Evolutionary conservation across 2,888 invertebrate species (phyloP).

Genomic region (Plebejus argus): DNA sequence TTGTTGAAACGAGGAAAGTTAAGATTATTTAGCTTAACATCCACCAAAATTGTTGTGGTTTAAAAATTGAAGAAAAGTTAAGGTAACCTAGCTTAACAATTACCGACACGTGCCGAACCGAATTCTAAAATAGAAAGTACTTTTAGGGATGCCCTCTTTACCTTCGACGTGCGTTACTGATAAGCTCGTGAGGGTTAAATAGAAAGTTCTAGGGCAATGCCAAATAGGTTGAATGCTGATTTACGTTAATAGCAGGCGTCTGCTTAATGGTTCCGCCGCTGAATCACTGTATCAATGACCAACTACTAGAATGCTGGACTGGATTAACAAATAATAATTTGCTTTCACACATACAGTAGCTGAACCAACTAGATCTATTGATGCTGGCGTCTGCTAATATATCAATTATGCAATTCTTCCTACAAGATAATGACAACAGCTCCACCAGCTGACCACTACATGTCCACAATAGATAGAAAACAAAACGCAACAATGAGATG

Average conservation of each 20-base stretch:
- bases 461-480: conserved; percentile 11
- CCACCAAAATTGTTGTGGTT: not conserved
- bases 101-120: not conserved
- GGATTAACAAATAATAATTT: not conserved
- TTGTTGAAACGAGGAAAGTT: not conserved
- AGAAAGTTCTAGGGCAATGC: not conserved
- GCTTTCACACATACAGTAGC: too few species aligned
- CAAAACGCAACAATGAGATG: conserved; percentile 45
- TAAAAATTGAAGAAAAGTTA: not conserved
- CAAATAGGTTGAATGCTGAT: not conserved
- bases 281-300: not conserved
- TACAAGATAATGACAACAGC: not conserved
- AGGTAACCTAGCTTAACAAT: not conserved
- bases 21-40: not conserved
- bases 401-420: not conserved
- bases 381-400: not conserved
- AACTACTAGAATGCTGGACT: not conserved
- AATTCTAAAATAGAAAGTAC: not conserved
- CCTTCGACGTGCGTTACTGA: not conserved
- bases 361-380: too few species aligned
- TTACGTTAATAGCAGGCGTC: too few species aligned
- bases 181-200: not conserved
- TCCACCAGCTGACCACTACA: not conserved
- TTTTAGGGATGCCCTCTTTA: not conserved
- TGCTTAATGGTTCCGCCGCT: not conserved